These are phyloP conservation scores for Zoanthus sociatus DNA, from an alignment of 92 coral and sea anemone species.

Conservation along the genomic window DNA sequence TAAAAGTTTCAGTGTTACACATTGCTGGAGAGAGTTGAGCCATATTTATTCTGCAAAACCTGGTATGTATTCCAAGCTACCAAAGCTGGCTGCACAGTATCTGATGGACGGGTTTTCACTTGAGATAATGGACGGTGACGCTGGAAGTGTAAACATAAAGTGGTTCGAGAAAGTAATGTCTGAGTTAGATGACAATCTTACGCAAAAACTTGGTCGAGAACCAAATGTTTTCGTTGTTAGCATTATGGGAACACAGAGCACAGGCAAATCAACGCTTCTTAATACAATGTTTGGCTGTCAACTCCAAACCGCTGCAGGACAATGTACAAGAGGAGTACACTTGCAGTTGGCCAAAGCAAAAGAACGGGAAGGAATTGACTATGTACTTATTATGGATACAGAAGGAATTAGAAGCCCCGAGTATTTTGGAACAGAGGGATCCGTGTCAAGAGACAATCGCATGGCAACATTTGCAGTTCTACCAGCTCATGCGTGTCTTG, in stretches of 20 bases:
- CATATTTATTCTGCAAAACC: constrained; percentile 19
- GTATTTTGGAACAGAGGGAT: constrained; percentile 41
- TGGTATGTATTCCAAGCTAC: constrained; percentile 1
- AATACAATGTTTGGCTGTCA: constrained; percentile 62
- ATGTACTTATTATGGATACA: constrained; percentile 55
- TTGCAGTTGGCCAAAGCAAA: constrained; percentile 35
- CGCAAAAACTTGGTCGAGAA: constrained; percentile 17
- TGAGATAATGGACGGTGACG: constrained; percentile 60
- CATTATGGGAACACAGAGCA: constrained; percentile 58
- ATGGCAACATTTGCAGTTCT: constrained; percentile 55
- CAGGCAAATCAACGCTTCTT: constrained; percentile 64
- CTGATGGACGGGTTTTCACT: constrained; percentile 51
- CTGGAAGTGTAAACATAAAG: constrained; percentile 46
- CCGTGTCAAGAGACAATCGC: constrained; percentile 48
- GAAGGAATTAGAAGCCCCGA: constrained; percentile 50
- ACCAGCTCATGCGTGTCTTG: constrained; percentile 15
- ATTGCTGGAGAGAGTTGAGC: constrained; percentile 31
- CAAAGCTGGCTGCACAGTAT: constrained; percentile 43
- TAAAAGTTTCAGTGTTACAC: constrained; percentile 9
- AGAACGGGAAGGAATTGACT: constrained; percentile 36
- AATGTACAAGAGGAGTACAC: constrained; percentile 61
- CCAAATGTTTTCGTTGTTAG: constrained; percentile 53
- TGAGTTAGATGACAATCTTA: constrained; percentile 10
- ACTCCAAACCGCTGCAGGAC: constrained; percentile 49
- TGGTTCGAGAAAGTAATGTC: constrained; percentile 52